A percentile compares a stretch with the other conserved stretches of the same genome.
Conservation (phyloP, 30 jellyfish, hydroid and myxozoan species). For the Turritopsis dohrnii region DNA sequence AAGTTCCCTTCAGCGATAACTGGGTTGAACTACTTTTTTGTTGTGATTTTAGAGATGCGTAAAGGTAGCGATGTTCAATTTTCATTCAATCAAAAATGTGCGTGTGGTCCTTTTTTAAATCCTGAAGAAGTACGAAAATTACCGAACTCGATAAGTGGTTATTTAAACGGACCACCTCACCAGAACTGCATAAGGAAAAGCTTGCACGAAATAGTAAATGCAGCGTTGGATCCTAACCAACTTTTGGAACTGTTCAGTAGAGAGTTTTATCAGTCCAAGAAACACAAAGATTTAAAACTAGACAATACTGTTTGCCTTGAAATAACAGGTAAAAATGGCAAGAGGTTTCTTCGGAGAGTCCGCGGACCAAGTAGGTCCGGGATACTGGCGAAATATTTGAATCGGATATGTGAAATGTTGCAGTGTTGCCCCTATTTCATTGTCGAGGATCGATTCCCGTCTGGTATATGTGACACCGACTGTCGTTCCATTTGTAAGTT, state of each 20-base stretch:
- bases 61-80: slow-evolving; percentile 80
- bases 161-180: slow-evolving; percentile 96
- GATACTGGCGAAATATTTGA: slow-evolving; percentile 57
- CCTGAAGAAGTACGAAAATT: slow-evolving; percentile 70
- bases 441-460: slow-evolving; percentile 79
- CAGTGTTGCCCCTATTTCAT: slow-evolving; percentile 86
- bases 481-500: slow-evolving; percentile 80
- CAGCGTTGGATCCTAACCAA: slow-evolving; percentile 90
- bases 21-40: neutral
- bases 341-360: slow-evolving; percentile 80
- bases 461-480: slow-evolving; percentile 77
- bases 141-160: slow-evolving; percentile 82
- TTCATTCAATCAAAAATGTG: slow-evolving; percentile 79
- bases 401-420: slow-evolving; percentile 79
- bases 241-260: slow-evolving; percentile 89
- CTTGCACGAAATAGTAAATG: slow-evolving; percentile 78
- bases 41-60: slow-evolving; percentile 37
- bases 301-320: slow-evolving; percentile 91
- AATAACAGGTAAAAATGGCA: slow-evolving; percentile 93
- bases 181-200: slow-evolving; percentile 93
- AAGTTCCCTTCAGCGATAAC: too few species aligned
- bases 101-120: slow-evolving; percentile 93
- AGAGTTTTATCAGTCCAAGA: slow-evolving; percentile 93
- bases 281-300: slow-evolving; percentile 83
- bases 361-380: slow-evolving; percentile 92